Evolutionary conservation across 35 echinoderm and acorn worm genomes (phyloP), one percentile per base, ranked within the genome.

Genomic region (Ptychodera flava): DNA sequence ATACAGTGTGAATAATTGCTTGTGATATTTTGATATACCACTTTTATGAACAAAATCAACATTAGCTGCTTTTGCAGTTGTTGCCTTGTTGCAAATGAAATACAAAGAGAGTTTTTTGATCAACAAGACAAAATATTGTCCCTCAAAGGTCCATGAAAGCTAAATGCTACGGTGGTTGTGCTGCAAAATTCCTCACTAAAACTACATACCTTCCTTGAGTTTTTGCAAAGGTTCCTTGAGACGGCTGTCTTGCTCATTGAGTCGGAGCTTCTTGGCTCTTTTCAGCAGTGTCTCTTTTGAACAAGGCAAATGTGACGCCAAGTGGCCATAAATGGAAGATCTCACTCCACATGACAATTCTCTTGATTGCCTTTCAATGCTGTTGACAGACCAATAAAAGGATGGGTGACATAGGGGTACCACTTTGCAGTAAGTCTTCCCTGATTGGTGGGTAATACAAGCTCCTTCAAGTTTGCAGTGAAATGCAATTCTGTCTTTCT

Each of bases 261-360:
- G 86, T 38, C 91, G 85, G 38, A 99, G 79, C 85, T 99, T 99
- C 86, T 99, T 99, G 30, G 96, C 96, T 89, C 96, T 87, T 79
- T 99, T 99, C 86, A 93, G 79, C 1, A 99, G 52, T 31, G 96
- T 99, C 15, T 93, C 86, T 78, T 99, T 99, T 31, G 90, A 85
- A 87, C 96, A 99, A 27, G 96, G 96, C 80, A 99, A 83, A 81
- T 99, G 90, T 32, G 77, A 78, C 16, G 92, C 93, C 33, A 99
- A 37, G 85, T 99, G 90, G 53, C 85, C 89, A 79, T 99, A 99
- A 1, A 99, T 77, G 0, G 88, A 30, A 30, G 96, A 99, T 35
- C 96, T 78, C 32, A 76, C 92, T 16, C 96, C 86, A 81, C 96
- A 99, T 31, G 83, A 92, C 77, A 94, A 36, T 0, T 82, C 86